Base-by-base conservation (phyloP, 1,140 invertebrate genomes). In the Fragariocoptes setiger region DNA sequence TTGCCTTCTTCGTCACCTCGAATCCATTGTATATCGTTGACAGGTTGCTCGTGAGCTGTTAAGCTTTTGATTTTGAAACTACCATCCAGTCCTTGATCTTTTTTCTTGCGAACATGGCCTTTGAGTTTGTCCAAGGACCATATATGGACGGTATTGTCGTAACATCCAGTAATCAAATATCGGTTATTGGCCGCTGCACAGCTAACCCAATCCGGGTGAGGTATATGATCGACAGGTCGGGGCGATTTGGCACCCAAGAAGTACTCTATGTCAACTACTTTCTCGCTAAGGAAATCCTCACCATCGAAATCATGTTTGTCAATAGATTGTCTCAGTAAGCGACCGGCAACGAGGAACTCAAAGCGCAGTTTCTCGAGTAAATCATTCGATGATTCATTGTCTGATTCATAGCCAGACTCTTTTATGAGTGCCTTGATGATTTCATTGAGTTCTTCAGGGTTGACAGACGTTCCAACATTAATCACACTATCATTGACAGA, bases 151-250 rank as follows among this genome's bases (percentile, higher is more conserved):
- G 77, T 78, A 54, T 79, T 76, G 55, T 94, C 86, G 62, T 92
- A 94, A 58, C 78, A 78, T n/a, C 85, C 85, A 42, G 75, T 75
- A 8, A 92, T 52, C 45, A 90, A 78, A 71, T 75, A 85, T 60
- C 73, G 70, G 19, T 68, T 65, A 44, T 59, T 58, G 39, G 68
- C 65, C 47, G 74, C 68, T 18, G 86, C 70, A 25, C 76, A 71
- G 38, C 74, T 72, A 12, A 94, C 78, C 86, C 86, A 94, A 56
- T 94, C 85, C 60, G 92, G 79, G 55, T 90, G 82, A 50, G 80
- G 65, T 39, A 92, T 61, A 52, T 75, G 78, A 53, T 88, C 74
- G 53, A 82, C 67, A 12, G 83, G 83, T 52, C 76, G 67, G 0
- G 85, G 86, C 2, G 82, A 70, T 37, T 79, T 76, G 47, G 72